Base-by-base conservation (phyloP, 2,888 invertebrate genomes). In the Desoria tigrina region DNA sequence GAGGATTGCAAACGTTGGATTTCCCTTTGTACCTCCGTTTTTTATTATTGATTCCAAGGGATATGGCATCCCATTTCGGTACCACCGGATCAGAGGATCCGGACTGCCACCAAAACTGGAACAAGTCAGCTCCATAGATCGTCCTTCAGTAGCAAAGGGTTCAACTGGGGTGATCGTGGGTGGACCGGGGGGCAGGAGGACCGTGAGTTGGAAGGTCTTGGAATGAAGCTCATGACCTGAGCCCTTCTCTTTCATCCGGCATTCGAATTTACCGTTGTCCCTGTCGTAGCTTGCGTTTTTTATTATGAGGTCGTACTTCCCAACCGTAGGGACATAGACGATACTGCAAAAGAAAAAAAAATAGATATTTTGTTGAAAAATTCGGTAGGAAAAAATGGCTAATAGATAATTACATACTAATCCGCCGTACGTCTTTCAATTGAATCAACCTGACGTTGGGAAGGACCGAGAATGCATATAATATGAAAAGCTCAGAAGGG, bases 81-180 rank as follows among this genome's bases (percentile, higher is more conserved):
- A 90, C 83, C 80, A 88, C 86, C 86, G 88, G 80, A 92, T 90
- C 76, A 86, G 85, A 4, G 94, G 94, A 81, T 93, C 92, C 0
- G 94, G 94, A 51, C 93, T 94, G 18, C 94, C 94, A 0, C 94
- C 94, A 54, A 86, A 83, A 77, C 90, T 92, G 76, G 90, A 89
- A 80, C 81, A 81, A 2, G 77, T 78, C 65, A 81, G 75, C 57
- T 79, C 78, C 4, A 78, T 71, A 26, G 78, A 74, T 57, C 78
- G 76, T 21, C 79, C 79, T 79, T 94, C 94, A 51, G 92, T 90
- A 45, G 90, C 91, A 42, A 88, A 86, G 23, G 91, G 89, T 69
- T 87, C 87, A 2, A 86, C 83, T 0, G 94, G 92, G 14, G 86
- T 84, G 65, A 94, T 87, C 68, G 86, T 82, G 0, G 94, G 94